Percentiles rank a stretch among this genome's conserved stretches.
phyloP scores from a whole-genome alignment of 1,140 invertebrate species.

The Lepeophtheirus salmonis region DNA sequence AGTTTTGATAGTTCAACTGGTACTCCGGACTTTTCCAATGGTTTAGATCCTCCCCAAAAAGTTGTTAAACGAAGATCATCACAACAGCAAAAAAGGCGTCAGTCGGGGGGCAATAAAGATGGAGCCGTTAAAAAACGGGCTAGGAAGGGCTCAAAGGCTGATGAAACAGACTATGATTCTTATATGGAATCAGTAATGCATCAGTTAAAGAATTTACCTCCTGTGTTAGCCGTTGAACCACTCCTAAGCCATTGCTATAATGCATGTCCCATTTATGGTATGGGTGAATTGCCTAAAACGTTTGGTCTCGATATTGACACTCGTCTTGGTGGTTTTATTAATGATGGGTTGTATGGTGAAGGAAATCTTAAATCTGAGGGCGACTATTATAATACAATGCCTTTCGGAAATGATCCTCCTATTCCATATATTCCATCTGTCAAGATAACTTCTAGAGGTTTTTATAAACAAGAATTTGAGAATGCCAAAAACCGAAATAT shows the following conservation, averaged over 20 bases:
- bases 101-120: slow-evolving; percentile 8
- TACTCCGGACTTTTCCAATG: slow-evolving; percentile 17
- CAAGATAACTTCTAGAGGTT: slow-evolving; percentile 38
- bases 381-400: slow-evolving; percentile 61
- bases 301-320: slow-evolving; percentile 38
- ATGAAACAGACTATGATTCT: slow-evolving; percentile 66
- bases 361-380: slow-evolving; percentile 43
- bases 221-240: slow-evolving; percentile 71
- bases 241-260: slow-evolving; percentile 56
- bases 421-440: slow-evolving; percentile 41
- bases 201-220: slow-evolving; percentile 58
- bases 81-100: slow-evolving; percentile 21
- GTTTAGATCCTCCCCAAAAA: slow-evolving; percentile 21
- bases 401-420: slow-evolving; percentile 54
- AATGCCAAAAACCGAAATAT: slow-evolving; percentile 13
- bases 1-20: slow-evolving; percentile 18
- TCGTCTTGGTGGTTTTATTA: slow-evolving; percentile 49
- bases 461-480: slow-evolving; percentile 82
- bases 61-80: slow-evolving; percentile 20
- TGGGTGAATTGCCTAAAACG: slow-evolving; percentile 49
- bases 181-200: slow-evolving; percentile 68
- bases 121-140: slow-evolving; percentile 53
- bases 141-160: slow-evolving; percentile 53
- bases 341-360: slow-evolving; percentile 50
- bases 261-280: slow-evolving; percentile 56